Base-by-base conservation (phyloP, 2,113 vertebrate genomes). In the Elachura formosa region DNA sequence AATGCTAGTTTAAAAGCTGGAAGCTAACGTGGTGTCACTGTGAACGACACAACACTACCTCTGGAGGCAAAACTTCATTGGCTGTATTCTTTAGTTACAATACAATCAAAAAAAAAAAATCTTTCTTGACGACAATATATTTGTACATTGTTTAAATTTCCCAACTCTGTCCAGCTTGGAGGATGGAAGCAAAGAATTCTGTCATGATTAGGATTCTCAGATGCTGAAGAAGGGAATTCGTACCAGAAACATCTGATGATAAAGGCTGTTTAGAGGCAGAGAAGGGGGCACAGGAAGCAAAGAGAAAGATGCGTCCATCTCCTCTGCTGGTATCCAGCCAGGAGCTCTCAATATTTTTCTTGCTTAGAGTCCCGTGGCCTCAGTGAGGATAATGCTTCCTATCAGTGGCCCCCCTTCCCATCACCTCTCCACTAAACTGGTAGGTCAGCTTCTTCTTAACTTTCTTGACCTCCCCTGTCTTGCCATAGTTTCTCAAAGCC, bases 391-490 rank as follows among this genome's bases (percentile, higher is more conserved):
- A 99, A 86, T 98, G 72, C 97, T 99, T 99, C 94, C 99, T 98
- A 69, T 99, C 99, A 36, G 95, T 94, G 96, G 98, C 95, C 89
- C 85, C 97, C 84, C 98, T 99, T 95, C 98, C 99, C 96, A 99
- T 98, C 75, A 99, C 99, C 96, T 99, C 99, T 43, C 99, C 99
- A 34, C 99, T 99, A 98, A 99, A 99, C 98, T 99, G 99, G 95
- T 99, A 99, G 5, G 99, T 99, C 95, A 99, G 97, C 98, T 99
- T 99, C 98, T 99, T 99, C 98, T 99, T 99, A 45, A 99, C 99
- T 96, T 99, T 99, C 94, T 99, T 99, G 84, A 99, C 99, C 96
- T 99, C 99, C 36, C 99, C 99, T 11, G 99, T 99, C 98, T 99
- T 99, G 97, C 99, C 99, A 0, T 99, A 99, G 98, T 99, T 99